phyloP scores from a whole-genome alignment of 2,113 vertebrate species.

The rat (Rattus norvegicus) region GRCr8 NC_086024.1:93428501-93429000 shows the following conservation, averaged over 20 bases:
- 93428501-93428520: background rate
- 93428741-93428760: background rate
- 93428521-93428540: background rate
- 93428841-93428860: background rate
- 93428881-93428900: background rate
- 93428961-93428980: background rate
- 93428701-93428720: background rate
- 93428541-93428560: background rate
- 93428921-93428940: conserved; percentile 15
- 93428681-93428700: background rate
- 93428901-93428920: background rate
- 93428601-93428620: background rate
- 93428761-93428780: background rate
- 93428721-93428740: conserved; percentile 10
- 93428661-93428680: background rate
- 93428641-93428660: background rate
- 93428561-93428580: background rate
- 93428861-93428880: conserved; percentile 12
- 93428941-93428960: background rate
- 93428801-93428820: background rate
- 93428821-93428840: conserved; percentile 1
- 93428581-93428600: too few relatives aligned
- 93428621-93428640: background rate
- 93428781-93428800: background rate
- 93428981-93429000: background rate